A percentile compares a stretch with the other conserved stretches of the same genome.
phyloP scores from a whole-genome alignment of 2,113 vertebrate species.

The Gorsachius goisagi region DNA sequence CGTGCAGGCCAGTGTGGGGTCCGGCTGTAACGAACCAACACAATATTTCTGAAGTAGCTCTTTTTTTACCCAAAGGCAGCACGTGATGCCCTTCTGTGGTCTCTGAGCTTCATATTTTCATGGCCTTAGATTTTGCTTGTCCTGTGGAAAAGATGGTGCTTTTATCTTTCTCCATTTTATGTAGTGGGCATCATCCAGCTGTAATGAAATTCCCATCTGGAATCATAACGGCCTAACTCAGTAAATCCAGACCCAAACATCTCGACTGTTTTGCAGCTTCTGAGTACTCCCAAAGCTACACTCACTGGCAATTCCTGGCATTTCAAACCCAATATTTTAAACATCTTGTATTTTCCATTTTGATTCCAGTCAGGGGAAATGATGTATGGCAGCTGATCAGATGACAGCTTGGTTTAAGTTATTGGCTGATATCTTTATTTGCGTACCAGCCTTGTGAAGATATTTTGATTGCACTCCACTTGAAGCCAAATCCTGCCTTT shows the following conservation, averaged over 20 bases:
- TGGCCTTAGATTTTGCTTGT: not conserved
- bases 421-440: constrained; percentile 58
- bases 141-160: not conserved
- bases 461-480: constrained; percentile 37
- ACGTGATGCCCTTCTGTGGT: not conserved
- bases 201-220: constrained; percentile 11
- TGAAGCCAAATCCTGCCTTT: constrained; percentile 42
- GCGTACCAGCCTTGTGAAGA: constrained; percentile 1
- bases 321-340: constrained; percentile 28
- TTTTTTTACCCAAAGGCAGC: not conserved
- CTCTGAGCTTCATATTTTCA: not conserved
- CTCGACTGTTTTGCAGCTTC: not conserved
- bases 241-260: not conserved
- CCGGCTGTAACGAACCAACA: not conserved
- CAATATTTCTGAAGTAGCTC: not conserved
- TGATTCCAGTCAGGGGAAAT: constrained; percentile 53
- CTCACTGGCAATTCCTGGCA: constrained; percentile 25
- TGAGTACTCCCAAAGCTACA: not conserved
- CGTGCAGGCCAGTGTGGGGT: rapidly evolving
- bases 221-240: not conserved
- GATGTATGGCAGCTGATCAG: constrained; percentile 57
- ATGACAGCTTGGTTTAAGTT: constrained; percentile 62
- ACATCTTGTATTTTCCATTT: constrained; percentile 67
- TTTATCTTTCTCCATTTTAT: not conserved
- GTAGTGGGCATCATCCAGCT: not conserved